Evolutionary conservation across 2,113 vertebrate genomes (phyloP).

Genomic region (Athene noctua): DNA sequence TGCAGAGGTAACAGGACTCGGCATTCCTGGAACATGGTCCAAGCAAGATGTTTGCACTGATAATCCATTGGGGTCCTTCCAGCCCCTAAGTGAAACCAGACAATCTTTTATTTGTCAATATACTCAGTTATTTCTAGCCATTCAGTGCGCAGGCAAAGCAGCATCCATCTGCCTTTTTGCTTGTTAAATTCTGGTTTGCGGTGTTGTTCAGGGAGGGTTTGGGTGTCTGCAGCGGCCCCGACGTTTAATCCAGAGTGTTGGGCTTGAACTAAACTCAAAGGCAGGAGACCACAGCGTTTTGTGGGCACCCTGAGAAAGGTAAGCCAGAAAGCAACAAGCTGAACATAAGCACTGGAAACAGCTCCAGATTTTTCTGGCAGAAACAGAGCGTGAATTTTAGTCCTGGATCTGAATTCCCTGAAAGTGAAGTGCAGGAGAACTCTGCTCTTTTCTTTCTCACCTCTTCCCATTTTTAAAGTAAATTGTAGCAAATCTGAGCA

Average conservation of each 20-base stretch:
- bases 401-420: not conserved
- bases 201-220: not conserved
- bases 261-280: not conserved
- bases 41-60: not conserved
- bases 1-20: not conserved
- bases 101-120: not conserved
- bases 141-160: not conserved
- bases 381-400: not conserved
- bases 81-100: slow-evolving; percentile 22
- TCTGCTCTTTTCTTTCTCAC: not conserved
- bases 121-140: not conserved
- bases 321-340: not conserved
- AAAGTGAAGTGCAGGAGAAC: not conserved
- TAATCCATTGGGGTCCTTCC: not conserved
- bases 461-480: not conserved
- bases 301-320: not conserved
- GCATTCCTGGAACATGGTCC: not conserved
- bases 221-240: not conserved
- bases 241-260: not conserved
- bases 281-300: not conserved
- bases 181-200: not conserved
- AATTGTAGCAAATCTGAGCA: not conserved
- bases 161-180: not conserved
- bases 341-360: not conserved
- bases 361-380: not conserved